phyloP scores from a whole-genome alignment of 2,888 invertebrate genomes.

The Zelleria hepariella region DNA sequence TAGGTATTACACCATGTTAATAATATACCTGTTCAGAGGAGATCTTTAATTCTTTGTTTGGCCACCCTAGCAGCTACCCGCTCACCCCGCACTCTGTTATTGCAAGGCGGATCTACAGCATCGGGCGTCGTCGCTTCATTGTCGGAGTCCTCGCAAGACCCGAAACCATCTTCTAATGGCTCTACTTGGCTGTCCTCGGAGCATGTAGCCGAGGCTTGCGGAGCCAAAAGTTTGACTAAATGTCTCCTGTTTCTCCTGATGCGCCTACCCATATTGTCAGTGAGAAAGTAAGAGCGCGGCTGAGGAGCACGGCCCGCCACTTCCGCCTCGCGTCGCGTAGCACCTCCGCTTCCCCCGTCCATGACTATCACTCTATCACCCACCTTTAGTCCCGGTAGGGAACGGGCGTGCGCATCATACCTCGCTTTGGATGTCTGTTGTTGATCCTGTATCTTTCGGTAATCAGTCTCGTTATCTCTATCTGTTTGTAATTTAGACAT shows the following conservation, averaged over 20 bases:
- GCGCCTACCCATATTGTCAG: neutral
- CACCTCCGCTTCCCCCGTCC: neutral
- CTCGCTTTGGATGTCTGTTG: neutral
- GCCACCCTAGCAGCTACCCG: no score
- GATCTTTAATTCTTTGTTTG: no score
- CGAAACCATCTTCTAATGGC: no score
- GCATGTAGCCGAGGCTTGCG: no score
- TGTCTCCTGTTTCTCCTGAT: neutral
- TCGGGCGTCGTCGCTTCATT: no score
- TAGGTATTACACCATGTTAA: no score
- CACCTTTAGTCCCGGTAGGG: conserved; percentile 2
- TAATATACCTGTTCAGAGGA: no score
- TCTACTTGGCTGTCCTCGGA: no score
- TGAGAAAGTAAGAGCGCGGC: conserved; percentile 10
- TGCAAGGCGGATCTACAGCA: no score
- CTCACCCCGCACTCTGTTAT: no score
- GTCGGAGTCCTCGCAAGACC: no score
- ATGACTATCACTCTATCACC: conserved; percentile 6
- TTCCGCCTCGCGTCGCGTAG: neutral
- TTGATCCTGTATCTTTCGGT: neutral
- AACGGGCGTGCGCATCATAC: conserved; percentile 6
- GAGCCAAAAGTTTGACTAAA: neutral
- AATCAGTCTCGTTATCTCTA: neutral
- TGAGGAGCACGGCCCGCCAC: conserved; percentile 2
- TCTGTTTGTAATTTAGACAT: neutral